These are phyloP conservation scores for Chitala chitala DNA, from an alignment of 2,113 vertebrate genomes.

Conservation along the genomic window DNA sequence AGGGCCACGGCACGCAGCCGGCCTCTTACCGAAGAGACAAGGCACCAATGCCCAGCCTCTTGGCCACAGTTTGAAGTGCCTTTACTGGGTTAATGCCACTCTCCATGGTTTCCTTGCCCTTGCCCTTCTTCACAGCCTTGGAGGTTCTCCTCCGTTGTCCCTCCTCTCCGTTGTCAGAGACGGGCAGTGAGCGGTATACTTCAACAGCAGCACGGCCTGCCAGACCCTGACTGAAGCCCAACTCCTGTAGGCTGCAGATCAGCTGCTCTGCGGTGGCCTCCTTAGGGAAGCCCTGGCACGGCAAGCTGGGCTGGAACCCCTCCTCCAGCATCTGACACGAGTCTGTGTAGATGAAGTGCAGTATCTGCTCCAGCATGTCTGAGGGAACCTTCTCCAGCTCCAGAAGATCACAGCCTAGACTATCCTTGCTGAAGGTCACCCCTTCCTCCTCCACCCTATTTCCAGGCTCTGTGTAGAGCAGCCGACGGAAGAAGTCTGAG, in stretches of 20 bases:
- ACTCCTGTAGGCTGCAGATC: conserved; percentile 75
- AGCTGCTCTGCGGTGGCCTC: conserved; percentile 59
- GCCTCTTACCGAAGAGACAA: conserved; percentile 76
- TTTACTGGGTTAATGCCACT: conserved; percentile 75
- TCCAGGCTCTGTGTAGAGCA: conserved; percentile 62
- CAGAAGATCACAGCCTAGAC: conserved; percentile 75
- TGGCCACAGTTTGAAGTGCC: conserved; percentile 79
- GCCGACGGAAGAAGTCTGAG: conserved; percentile 81
- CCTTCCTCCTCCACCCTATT: conserved; percentile 50
- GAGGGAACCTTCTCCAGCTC: conserved; percentile 80
- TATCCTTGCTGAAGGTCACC: conserved; percentile 72
- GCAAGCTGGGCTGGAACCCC: conserved; percentile 66
- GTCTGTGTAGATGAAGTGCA: conserved; percentile 90
- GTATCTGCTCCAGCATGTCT: conserved; percentile 76
- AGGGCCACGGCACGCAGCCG: too few relatives aligned
- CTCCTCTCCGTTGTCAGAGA: conserved; percentile 54
- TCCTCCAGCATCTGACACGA: conserved; percentile 84
- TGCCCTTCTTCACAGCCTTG: conserved; percentile 77
- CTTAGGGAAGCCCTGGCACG: conserved; percentile 41
- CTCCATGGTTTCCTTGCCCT: conserved; percentile 49
- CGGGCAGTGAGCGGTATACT: conserved; percentile 74
- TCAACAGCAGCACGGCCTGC: conserved; percentile 74
- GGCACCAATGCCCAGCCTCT: conserved; percentile 77
- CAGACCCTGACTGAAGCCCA: conserved; percentile 61
- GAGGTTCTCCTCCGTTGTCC: conserved; percentile 71